These are phyloP conservation scores for Apteryx mantelli DNA, from an alignment of 2,113 vertebrate genomes.

Conservation along the genomic window DNA sequence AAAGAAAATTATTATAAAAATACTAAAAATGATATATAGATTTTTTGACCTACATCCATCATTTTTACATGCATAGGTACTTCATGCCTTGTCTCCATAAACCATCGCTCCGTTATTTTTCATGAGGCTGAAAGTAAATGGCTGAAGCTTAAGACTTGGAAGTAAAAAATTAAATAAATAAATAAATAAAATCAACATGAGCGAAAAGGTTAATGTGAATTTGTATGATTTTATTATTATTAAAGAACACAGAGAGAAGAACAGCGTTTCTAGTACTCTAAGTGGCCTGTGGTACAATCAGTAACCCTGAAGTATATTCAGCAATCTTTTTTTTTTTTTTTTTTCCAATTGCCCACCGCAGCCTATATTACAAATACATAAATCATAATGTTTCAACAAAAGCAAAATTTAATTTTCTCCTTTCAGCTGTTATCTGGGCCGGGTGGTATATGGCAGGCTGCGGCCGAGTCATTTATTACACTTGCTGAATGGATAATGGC, in stretches of 20 bases:
- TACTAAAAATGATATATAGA: conserved; percentile 69
- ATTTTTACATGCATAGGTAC: conserved; percentile 58
- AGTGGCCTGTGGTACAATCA: conserved; percentile 77
- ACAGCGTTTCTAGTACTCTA: conserved; percentile 49
- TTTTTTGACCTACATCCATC: conserved; percentile 76
- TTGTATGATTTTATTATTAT: conserved; percentile 53
- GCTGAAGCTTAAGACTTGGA: background rate
- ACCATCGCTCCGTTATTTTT: conserved; percentile 65
- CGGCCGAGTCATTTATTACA: conserved; percentile 94
- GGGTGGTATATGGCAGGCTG: conserved; percentile 90
- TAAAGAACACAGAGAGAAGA: conserved; percentile 41
- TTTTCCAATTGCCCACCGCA: conserved; percentile 82
- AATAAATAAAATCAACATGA: conserved; percentile 23
- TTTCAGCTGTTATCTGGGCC: conserved; percentile 92
- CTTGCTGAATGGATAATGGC: conserved; percentile 94
- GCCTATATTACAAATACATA: conserved; percentile 96
- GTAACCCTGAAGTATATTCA: conserved; percentile 77
- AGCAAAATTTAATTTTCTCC: conserved; percentile 98
- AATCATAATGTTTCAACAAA: conserved; percentile 99
- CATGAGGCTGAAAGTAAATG: conserved; percentile 19
- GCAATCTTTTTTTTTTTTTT: conserved; percentile 75
- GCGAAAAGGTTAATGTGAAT: conserved; percentile 51
- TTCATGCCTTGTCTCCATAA: conserved; percentile 43
- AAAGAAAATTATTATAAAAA: conserved; percentile 75
- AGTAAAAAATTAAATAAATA: background rate